Evolutionary conservation across 1,140 invertebrate genomes (phyloP), one percentile per base, ranked within the genome.

Genomic region (Drosophila triauraria): DNA sequence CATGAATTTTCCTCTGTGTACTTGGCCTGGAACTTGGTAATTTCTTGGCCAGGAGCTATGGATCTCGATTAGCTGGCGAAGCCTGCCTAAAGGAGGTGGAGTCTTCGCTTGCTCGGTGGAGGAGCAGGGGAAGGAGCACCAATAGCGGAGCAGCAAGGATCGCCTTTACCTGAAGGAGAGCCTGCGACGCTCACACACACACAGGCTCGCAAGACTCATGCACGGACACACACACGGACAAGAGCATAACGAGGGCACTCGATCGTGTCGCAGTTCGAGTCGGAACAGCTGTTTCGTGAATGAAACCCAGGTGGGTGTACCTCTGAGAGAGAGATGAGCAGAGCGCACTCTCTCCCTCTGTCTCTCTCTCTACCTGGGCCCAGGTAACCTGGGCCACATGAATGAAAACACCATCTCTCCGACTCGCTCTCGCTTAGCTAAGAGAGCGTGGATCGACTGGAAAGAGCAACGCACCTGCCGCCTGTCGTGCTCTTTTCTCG

Each of bases 221-320:
- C 53, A 69, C 32, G 46, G 47, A 71, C 47, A 60, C 61, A 47
- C 43, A 78, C 67, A 72, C 10, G 13, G 75, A 74, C 54, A 62
- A 51, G 65, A 56, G 81, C 85, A 87, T 84, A 87, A 87, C 85
- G 85, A 87, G 84, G 84, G 72, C 84, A 87, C 84, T 88, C 84
- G 84, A 87, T 87, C 84, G 82, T 85, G 82, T 85, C 82, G 82
- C 82, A 78, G 82, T 85, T 80, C 82, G 82, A 87, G 82, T 65
- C 54, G 75, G 53, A 88, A 88, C 85, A 88, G 85, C 85, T 88
- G 85, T 88, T 88, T 90, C 68, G 70, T 88, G 86, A 88, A 88
- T 88, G 85, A 88, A 88, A 74, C 60, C 81, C 85, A 90, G 63
- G 85, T 79, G 82, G 85, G 78, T 91, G 83, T 56, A 40, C 35